Base-by-base conservation (phyloP, 2,888 invertebrate species). In the Entomobrya proxima region DNA sequence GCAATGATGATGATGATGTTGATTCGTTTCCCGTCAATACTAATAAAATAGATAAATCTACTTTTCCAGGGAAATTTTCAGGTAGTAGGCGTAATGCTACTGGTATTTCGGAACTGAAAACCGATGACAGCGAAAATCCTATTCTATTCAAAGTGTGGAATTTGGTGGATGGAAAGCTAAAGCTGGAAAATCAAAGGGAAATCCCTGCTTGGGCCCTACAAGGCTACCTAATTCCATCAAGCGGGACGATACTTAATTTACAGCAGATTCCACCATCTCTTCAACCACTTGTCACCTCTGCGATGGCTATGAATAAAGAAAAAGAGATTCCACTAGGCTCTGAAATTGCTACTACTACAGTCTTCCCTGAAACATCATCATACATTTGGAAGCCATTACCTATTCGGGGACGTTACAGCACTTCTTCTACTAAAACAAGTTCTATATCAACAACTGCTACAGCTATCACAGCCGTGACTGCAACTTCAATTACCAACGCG, bases 131-230 rank as follows among this genome's bases (percentile, higher is more conserved):
- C 24, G 58, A 69, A 35, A 72, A 18, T 13, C 74, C 72, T 1
- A 67, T 86, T 37, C 44, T 89, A 40, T 89, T 89, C 76, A 88
- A 88, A 80, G 75, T 89, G 2, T 89, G 89, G 89, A 88, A 80
- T 30, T 75, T 76, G 24, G 75, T 77, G 0, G 81, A 89, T 85
- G 89, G 89, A 21, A 87, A 74, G 21, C 52, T 89, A 24, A 77
- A 83, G 55, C 55, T 89, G 27, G 75, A 82, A 44, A 85, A 86
- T 52, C 67, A 89, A 67, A 75, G 81, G 61, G 86, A 76, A 84
- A 88, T 89, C 37, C 89, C 89, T 21, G 27, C 77, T 7, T 87
- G 89, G 87, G 75, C 88, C 55, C 61, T 89, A 13, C 58, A 88
- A 9, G 86, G 85, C 2, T 87, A 69, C 37, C 18, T 79, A 40